Conservation (phyloP, 2,888 invertebrate species). For the Galeopsomyia nigrocyanea region DNA sequence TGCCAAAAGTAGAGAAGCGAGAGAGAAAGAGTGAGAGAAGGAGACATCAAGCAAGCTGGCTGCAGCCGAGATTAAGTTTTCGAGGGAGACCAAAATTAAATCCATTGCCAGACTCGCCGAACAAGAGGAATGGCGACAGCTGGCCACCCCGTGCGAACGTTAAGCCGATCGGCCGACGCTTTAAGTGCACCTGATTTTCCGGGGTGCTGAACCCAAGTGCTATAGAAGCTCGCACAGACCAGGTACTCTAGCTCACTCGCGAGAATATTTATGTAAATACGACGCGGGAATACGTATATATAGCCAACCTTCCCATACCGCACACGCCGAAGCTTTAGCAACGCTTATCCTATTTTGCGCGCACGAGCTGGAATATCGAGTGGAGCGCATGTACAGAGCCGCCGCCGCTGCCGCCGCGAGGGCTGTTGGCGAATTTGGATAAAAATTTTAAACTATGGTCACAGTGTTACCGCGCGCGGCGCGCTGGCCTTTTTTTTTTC, state of each 20-base stretch:
- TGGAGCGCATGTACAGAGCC: neutral
- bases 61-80: slow-evolving; percentile 46
- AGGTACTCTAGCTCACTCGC: slow-evolving; percentile 9
- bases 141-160: neutral
- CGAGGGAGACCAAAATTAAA: slow-evolving; percentile 50
- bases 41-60: slow-evolving; percentile 23
- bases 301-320: no score
- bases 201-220: slow-evolving; percentile 24
- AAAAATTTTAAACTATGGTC: no score
- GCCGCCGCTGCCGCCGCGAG: no score
- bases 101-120: slow-evolving; percentile 44
- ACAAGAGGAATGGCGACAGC: slow-evolving; percentile 25
- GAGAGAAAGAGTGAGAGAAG: slow-evolving; percentile 3
- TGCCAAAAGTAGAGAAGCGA: slow-evolving; percentile 42
- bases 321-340: no score
- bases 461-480: no score
- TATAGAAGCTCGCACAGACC: no score
- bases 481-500: no score
- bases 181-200: slow-evolving; percentile 45
- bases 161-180: slow-evolving; percentile 45
- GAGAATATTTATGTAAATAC: slow-evolving; percentile 47
- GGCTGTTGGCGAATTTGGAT: no score
- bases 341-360: slow-evolving; percentile 30
- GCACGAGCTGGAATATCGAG: slow-evolving; percentile 24
- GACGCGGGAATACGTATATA: neutral